phyloP scores from a whole-genome alignment of 1,140 invertebrate genomes.

The Drosophila kurseongensis region DNA sequence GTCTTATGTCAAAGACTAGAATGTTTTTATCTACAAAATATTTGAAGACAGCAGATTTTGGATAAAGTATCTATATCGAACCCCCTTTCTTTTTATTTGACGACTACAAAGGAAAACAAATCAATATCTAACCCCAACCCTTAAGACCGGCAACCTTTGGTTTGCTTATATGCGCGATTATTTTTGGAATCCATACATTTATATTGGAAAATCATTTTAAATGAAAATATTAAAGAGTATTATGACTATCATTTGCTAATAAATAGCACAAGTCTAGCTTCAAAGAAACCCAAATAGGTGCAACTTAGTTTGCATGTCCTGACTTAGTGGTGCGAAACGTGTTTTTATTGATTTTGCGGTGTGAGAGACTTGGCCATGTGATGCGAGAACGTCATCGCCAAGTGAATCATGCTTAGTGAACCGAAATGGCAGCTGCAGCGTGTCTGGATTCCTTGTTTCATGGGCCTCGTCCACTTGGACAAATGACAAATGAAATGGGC shows the following conservation, averaged over 20 bases:
- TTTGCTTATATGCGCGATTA: slow-evolving; percentile 2
- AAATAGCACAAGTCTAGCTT: background rate
- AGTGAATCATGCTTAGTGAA: slow-evolving; percentile 26
- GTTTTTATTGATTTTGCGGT: slow-evolving; percentile 76
- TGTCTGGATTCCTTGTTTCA: slow-evolving; percentile 7
- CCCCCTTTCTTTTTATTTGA: slow-evolving; percentile 1
- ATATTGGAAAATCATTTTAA: background rate
- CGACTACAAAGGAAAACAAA: slow-evolving; percentile 19
- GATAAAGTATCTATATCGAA: background rate
- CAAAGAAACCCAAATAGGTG: slow-evolving; percentile 1
- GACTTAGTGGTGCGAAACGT: slow-evolving; percentile 49
- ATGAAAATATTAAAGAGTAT: background rate
- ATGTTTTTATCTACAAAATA: no score
- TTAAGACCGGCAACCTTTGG: slow-evolving; percentile 6
- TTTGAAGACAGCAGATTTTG: no score
- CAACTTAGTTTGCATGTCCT: slow-evolving; percentile 49
- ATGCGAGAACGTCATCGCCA: slow-evolving; percentile 50
- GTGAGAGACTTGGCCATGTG: slow-evolving; percentile 66
- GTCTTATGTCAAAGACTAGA: no score
- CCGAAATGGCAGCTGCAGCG: slow-evolving; percentile 37
- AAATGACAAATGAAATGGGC: slow-evolving; percentile 28
- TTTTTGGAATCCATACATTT: background rate
- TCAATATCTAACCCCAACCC: slow-evolving; percentile 19
- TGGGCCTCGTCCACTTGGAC: slow-evolving; percentile 7
- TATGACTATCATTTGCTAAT: no score